Conservation (phyloP, 2,113 vertebrate genomes). For the Tupaia tana region DNA sequence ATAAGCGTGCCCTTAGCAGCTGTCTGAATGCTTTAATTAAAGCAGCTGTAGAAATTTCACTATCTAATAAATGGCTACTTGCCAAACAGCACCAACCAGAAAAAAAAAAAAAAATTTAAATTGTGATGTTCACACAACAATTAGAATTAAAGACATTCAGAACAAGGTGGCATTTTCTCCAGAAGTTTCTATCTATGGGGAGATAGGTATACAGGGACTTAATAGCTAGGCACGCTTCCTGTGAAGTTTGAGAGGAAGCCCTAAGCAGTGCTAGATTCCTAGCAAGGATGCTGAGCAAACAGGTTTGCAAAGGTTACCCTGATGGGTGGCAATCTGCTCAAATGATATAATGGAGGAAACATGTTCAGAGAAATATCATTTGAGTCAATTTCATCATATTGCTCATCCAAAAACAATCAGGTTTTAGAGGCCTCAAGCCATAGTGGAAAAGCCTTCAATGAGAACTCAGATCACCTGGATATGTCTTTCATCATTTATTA, state of each 20-base stretch:
- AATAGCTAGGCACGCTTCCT: not conserved
- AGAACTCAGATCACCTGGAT: not conserved
- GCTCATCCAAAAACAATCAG: not conserved
- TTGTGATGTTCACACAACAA: not conserved
- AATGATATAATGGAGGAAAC: not conserved
- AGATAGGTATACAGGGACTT: not conserved
- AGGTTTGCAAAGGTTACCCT: not conserved
- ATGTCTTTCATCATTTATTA: not conserved
- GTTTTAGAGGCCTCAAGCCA: not conserved
- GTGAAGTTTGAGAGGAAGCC: not conserved
- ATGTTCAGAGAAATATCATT: not conserved
- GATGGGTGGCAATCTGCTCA: not conserved
- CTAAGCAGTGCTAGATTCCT: not conserved
- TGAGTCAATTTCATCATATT: not conserved
- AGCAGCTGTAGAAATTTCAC: conserved; percentile 29
- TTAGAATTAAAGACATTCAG: conserved; percentile 9
- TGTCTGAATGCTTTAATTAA: conserved; percentile 61
- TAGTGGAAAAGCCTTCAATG: not conserved
- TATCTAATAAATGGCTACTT: conserved; percentile 51
- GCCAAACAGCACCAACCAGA: not conserved
- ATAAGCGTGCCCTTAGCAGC: not conserved
- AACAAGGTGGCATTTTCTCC: not conserved
- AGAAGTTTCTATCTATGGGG: not conserved
- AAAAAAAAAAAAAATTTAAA: conserved; percentile 46
- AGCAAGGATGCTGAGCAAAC: not conserved